Conservation (phyloP, 2,113 vertebrate genomes). For the Ibidorhyncha struthersii region DNA sequence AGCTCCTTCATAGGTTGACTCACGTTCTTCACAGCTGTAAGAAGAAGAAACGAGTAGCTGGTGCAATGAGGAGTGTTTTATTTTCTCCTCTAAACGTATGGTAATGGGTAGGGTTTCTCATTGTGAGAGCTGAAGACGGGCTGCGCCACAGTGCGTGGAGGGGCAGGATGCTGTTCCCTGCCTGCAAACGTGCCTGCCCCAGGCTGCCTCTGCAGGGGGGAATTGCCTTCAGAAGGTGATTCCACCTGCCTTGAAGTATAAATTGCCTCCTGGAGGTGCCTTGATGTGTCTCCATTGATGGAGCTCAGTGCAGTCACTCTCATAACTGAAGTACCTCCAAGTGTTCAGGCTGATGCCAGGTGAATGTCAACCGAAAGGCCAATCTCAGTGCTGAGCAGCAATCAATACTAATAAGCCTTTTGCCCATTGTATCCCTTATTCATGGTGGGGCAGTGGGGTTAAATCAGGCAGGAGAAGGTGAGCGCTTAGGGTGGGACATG, state of each 20-base stretch:
- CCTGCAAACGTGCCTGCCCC: not conserved
- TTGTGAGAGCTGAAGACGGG: not conserved
- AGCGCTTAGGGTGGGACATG: not conserved
- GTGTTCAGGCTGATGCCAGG: not conserved
- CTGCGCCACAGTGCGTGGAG: accelerated
- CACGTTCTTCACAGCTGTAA: not conserved
- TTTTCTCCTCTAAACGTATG: not conserved
- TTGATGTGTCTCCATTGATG: not conserved
- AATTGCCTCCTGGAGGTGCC: not conserved
- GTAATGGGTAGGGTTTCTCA: not conserved
- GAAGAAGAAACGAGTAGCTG: not conserved
- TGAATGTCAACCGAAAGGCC: not conserved
- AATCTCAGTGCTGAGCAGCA: not conserved
- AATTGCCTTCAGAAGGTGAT: not conserved
- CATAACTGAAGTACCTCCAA: not conserved
- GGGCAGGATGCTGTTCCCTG: not conserved
- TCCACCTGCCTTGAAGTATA: not conserved
- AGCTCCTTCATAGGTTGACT: not conserved
- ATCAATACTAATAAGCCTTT: not conserved
- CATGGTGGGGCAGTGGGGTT: accelerated
- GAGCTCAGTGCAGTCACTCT: not conserved
- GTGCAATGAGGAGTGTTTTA: not conserved
- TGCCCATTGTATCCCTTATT: not conserved
- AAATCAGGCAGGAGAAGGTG: not conserved
- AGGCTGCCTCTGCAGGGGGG: not conserved